Conservation (phyloP, 2,888 invertebrate species). For the Lithodes maja region DNA sequence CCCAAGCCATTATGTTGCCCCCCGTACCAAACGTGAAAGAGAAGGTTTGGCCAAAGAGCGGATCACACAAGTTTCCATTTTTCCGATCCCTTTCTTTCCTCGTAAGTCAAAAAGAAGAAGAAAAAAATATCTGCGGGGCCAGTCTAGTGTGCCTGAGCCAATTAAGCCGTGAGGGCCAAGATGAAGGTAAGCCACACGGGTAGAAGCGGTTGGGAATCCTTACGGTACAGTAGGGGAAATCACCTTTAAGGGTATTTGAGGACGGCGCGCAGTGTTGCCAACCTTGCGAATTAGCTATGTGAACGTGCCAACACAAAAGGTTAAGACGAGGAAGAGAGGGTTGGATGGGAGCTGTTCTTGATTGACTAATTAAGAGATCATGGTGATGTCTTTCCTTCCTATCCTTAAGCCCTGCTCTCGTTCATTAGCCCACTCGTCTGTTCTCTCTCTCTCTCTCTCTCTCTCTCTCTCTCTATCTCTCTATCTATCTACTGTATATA, state of each 20-base stretch:
- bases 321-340: conserved; percentile 1
- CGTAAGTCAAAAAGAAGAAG: conserved; percentile 13
- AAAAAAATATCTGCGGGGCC: conserved; percentile 48
- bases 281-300: conserved; percentile 29
- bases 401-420: too few species aligned
- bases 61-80: conserved; percentile 46
- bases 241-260: background rate
- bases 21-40: conserved; percentile 35
- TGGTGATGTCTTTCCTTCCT: conserved; percentile 5
- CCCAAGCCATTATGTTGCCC: conserved; percentile 29
- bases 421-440: background rate
- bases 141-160: conserved; percentile 58
- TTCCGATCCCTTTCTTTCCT: background rate
- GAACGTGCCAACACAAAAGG: conserved; percentile 50
- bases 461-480: background rate
- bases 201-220: conserved; percentile 4
- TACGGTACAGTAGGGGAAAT: background rate
- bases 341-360: background rate
- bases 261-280: background rate
- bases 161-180: conserved; percentile 36
- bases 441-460: background rate
- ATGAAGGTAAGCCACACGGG: background rate
- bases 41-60: conserved; percentile 40
- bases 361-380: conserved; percentile 19
- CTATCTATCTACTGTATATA: background rate